These are phyloP conservation scores for Molossus molossus DNA, from an alignment of 2,797 vertebrate species.

Conservation along the genomic window DNA sequence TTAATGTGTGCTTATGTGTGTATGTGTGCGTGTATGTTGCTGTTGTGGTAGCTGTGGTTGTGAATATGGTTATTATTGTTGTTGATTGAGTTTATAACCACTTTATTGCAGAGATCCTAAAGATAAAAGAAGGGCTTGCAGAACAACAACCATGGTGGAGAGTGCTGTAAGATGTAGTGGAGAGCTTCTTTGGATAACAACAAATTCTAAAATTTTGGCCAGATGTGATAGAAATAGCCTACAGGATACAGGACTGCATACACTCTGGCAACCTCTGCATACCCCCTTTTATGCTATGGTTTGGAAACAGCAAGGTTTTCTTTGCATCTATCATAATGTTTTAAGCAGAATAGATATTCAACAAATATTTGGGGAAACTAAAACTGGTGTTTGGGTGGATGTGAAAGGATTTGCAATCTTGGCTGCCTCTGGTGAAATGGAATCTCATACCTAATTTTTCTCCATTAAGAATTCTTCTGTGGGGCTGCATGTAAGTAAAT, in stretches of 20 bases:
- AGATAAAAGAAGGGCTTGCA: not conserved
- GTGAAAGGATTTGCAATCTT: not conserved
- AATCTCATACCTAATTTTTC: slow-evolving; percentile 28
- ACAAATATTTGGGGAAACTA: not conserved
- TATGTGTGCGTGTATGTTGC: not conserved
- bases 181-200: not conserved
- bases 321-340: not conserved
- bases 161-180: not conserved
- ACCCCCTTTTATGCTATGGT: not conserved
- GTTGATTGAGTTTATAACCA: not conserved
- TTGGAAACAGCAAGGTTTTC: not conserved
- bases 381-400: not conserved
- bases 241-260: not conserved
- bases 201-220: not conserved
- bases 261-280: not conserved
- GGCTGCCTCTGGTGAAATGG: not conserved
- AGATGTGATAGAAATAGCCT: not conserved
- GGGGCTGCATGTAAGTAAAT: not conserved
- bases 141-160: not conserved
- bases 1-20: not conserved
- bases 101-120: not conserved
- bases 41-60: not conserved
- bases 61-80: not conserved
- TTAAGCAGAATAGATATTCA: not conserved
- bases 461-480: not conserved